A percentile compares a stretch with the other conserved stretches of the same genome.
Evolutionary conservation across 2,113 vertebrate species (phyloP).

Genomic region (human (Homo sapiens)): DNA sequence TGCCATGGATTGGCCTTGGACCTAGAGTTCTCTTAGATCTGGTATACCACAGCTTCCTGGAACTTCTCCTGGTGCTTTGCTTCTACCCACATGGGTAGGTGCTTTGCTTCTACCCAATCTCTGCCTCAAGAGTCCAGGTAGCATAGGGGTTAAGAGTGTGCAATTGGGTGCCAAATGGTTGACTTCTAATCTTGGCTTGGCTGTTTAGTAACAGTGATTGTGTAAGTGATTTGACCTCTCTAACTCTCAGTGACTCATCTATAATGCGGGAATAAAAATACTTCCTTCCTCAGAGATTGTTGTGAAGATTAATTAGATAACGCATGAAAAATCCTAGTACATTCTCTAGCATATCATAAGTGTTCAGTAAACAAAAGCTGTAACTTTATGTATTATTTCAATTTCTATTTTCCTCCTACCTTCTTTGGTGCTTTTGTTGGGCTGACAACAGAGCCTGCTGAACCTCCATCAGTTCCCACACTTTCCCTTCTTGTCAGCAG

Average conservation of each 20-base stretch:
- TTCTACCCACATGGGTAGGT: background rate
- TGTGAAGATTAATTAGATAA: conserved; percentile 3
- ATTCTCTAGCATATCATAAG: background rate
- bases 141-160: background rate
- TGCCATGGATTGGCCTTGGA: background rate
- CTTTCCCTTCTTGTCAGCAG: background rate
- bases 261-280: background rate
- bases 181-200: background rate
- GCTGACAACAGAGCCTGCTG: background rate
- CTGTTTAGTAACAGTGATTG: background rate
- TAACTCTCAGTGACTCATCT: background rate
- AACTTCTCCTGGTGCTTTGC: background rate
- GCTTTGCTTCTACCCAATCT: background rate
- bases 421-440: background rate
- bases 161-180: background rate
- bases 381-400: background rate
- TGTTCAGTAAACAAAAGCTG: background rate
- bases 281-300: background rate
- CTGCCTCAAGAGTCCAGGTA: background rate
- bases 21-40: background rate
- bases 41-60: background rate
- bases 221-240: background rate
- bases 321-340: background rate
- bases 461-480: background rate
- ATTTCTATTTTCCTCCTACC: background rate